Evolutionary conservation across 2,888 invertebrate genomes (phyloP).

Genomic region (Calameuta idolon): DNA sequence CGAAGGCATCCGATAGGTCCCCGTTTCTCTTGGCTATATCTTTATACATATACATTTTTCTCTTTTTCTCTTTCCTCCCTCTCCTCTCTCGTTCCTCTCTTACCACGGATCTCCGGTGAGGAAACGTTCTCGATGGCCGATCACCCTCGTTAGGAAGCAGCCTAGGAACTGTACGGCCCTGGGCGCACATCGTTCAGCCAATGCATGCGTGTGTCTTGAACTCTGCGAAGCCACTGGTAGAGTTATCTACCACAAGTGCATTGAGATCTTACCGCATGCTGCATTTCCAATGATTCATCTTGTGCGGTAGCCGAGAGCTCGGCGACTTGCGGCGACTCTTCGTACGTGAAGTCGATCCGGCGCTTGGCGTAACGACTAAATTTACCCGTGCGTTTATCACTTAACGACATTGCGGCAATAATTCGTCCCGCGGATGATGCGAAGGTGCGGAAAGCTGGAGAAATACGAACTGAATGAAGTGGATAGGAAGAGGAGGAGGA

Average conservation of each 20-base stretch:
- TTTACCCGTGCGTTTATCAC: slow-evolving; percentile 48
- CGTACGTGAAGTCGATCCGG: slow-evolving; percentile 9
- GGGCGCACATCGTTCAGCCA: slow-evolving; percentile 29
- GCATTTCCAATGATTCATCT: slow-evolving; percentile 54
- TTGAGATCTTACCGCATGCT: slow-evolving; percentile 39
- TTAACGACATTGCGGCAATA: slow-evolving; percentile 36
- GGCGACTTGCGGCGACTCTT: neutral
- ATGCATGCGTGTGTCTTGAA: slow-evolving; percentile 31
- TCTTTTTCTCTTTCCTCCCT: neutral
- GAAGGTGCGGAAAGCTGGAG: slow-evolving; percentile 10
- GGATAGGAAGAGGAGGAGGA: neutral
- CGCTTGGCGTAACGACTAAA: slow-evolving; percentile 52
- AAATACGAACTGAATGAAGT: neutral
- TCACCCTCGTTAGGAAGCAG: slow-evolving; percentile 41
- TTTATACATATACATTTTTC: neutral
- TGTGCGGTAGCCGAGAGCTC: slow-evolving; percentile 38
- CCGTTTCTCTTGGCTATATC: neutral
- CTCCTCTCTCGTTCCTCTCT: neutral
- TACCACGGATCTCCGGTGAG: neutral
- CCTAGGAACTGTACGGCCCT: slow-evolving; percentile 26
- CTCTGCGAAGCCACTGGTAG: slow-evolving; percentile 24
- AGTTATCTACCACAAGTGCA: slow-evolving; percentile 42
- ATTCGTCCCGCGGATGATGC: slow-evolving; percentile 22
- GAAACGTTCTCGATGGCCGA: slow-evolving; percentile 38
- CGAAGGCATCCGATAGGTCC: neutral